Conservation (phyloP, 1,140 invertebrate genomes). For the Chironomus striatipennis region DNA sequence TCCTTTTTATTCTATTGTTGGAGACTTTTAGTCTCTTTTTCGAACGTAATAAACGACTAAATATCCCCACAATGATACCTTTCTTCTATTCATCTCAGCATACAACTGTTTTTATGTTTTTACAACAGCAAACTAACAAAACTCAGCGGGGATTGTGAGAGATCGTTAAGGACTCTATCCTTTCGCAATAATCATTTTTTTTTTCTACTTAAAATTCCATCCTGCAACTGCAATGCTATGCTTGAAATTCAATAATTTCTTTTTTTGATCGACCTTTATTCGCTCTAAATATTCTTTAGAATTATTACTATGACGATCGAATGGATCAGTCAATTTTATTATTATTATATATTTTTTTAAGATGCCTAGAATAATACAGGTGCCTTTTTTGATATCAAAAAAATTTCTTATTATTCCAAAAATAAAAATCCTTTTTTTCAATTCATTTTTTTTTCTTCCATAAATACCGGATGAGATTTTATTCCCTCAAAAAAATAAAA, state of each 20-base stretch:
- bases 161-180: not conserved
- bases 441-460: not conserved
- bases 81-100: not conserved
- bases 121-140: not conserved
- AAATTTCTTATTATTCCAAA: not conserved
- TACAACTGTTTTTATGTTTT: not conserved
- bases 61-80: constrained; percentile 10
- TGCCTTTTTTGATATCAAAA: constrained; percentile 21
- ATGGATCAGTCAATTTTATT: not conserved
- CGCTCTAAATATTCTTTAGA: not conserved
- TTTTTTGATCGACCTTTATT: not conserved
- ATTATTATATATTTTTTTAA: not conserved
- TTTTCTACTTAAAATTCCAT: not conserved
- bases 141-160: too few species aligned
- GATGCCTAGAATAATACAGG: constrained; percentile 19
- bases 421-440: constrained; percentile 10
- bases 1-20: not conserved
- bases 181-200: not conserved
- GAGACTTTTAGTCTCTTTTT: not conserved
- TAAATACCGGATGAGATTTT: constrained; percentile 21
- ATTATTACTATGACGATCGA: not conserved
- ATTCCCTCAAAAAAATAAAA: not conserved
- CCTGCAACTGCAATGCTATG: not conserved
- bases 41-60: not conserved
- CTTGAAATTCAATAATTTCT: not conserved